Conservation (phyloP, 2,888 invertebrate species). For the Dioctria linearis region DNA sequence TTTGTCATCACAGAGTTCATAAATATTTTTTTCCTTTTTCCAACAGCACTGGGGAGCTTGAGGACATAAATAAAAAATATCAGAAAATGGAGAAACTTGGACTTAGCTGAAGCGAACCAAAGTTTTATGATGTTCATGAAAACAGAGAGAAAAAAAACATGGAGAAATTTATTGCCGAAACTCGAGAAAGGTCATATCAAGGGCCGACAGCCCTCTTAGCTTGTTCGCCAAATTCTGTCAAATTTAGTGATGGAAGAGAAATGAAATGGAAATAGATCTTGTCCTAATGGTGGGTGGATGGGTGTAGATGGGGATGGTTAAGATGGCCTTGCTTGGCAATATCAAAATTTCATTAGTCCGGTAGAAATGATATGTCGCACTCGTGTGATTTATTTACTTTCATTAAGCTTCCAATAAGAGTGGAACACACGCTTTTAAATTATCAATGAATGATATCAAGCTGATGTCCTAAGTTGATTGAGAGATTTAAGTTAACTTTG, state of each 20-base stretch:
- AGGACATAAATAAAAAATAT: constrained; percentile 16
- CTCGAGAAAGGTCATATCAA: not conserved
- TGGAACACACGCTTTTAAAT: too few species aligned
- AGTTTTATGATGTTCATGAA: not conserved
- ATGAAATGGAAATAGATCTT: not conserved
- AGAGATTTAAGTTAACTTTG: too few species aligned
- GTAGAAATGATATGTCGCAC: not conserved
- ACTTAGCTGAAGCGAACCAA: not conserved
- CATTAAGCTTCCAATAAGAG: too few species aligned
- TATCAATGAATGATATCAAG: too few species aligned
- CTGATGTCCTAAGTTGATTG: too few species aligned
- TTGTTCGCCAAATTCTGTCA: not conserved
- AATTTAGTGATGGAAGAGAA: not conserved
- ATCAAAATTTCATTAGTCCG: not conserved
- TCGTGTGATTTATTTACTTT: too few species aligned
- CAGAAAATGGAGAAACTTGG: constrained; percentile 10
- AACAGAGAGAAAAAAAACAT: not conserved
- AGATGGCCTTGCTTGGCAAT: not conserved
- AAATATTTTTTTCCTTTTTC: too few species aligned
- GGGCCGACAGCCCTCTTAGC: not conserved
- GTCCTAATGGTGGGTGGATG: too few species aligned
- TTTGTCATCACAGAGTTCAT: not conserved
- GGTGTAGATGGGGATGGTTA: not conserved
- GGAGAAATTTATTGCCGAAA: constrained; percentile 7
- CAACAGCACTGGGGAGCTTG: not conserved